Evolutionary conservation across 2,888 invertebrate species (phyloP), one percentile per base, ranked within the genome.

Genomic region (Dinocampus coccinellae): DNA sequence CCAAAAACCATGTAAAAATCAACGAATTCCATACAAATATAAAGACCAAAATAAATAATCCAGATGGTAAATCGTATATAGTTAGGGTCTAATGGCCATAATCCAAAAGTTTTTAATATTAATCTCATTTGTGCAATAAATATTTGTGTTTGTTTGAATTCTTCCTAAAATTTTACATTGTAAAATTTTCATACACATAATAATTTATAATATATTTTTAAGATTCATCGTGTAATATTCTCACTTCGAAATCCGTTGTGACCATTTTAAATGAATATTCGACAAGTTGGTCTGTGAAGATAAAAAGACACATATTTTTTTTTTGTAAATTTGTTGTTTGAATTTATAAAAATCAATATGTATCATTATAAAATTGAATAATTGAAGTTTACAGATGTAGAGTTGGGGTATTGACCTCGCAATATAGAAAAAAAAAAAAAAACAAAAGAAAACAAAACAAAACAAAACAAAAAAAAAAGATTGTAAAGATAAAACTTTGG

Each of bases 1-100:
- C 78, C 79, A 6, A 77, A 70, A 42, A 74, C 73, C 0, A 62
- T 57, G 20, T 55, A 62, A 3, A 79, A 34, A 70, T 78, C 70
- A 0, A 65, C 47, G 47, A 73, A 75, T 0, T 74, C 73, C 70
- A 78, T 73, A 10, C 34, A 26, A 13, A 77, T 64, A 60, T 78
- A 70, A 9, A 75, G 3, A 1, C 61, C 13, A 39, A 60, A 77
- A 16, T 77, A 75, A 2, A 34, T 20, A 16, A 73, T 68, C 39
- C 75, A 77, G 33, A 75, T 58, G 20, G 61, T 20, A 10, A 74
- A 77, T 61, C 70, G 72, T 2, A 74, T 7, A 10, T 77, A 77
- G 7, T 72, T 64, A 1, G 26, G 34, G 2, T 75, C 64, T 9
- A 64, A 52, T 9, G 77, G 76, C 77, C 77, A 77, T 33, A 77